Conservation (phyloP, 1,140 invertebrate genomes). For the Meloidogyne chitwoodi region DNA sequence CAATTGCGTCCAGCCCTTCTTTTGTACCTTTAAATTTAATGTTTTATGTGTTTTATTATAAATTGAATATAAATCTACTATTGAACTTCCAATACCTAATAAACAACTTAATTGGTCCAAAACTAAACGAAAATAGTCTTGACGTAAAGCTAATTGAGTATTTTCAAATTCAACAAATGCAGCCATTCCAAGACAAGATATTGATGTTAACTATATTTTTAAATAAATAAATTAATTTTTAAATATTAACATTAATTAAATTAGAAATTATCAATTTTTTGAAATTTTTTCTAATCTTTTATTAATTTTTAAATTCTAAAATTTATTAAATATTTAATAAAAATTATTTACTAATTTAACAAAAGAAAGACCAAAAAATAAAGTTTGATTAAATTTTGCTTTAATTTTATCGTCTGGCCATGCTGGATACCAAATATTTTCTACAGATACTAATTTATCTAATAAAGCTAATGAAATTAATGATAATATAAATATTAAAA, state of each 20-base stretch:
- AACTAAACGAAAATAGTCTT: conserved; percentile 57
- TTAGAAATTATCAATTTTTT: too few relatives aligned
- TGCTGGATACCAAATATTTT: conserved; percentile 26
- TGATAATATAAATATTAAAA: conserved; percentile 41
- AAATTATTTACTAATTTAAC: conserved; percentile 25
- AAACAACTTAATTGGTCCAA: conserved; percentile 54
- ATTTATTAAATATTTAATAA: too few relatives aligned
- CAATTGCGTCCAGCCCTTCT: background rate
- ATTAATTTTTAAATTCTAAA: too few relatives aligned
- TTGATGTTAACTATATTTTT: background rate
- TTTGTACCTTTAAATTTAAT: conserved; percentile 50
- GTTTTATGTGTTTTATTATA: conserved; percentile 37
- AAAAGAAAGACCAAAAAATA: background rate
- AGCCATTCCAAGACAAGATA: conserved; percentile 2
- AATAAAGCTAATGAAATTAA: conserved; percentile 43
- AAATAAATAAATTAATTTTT: too few relatives aligned
- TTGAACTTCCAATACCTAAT: conserved; percentile 47
- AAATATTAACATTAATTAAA: too few relatives aligned
- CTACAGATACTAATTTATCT: conserved; percentile 45
- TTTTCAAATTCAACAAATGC: conserved; percentile 52
- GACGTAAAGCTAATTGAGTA: conserved; percentile 40
- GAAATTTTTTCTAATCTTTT: background rate
- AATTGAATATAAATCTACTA: conserved; percentile 48
- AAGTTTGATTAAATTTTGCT: conserved; percentile 14
- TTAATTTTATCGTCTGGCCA: conserved; percentile 17